Conservation (phyloP, 2,797 vertebrate genomes). For the Melanotaenia nigrans region DNA sequence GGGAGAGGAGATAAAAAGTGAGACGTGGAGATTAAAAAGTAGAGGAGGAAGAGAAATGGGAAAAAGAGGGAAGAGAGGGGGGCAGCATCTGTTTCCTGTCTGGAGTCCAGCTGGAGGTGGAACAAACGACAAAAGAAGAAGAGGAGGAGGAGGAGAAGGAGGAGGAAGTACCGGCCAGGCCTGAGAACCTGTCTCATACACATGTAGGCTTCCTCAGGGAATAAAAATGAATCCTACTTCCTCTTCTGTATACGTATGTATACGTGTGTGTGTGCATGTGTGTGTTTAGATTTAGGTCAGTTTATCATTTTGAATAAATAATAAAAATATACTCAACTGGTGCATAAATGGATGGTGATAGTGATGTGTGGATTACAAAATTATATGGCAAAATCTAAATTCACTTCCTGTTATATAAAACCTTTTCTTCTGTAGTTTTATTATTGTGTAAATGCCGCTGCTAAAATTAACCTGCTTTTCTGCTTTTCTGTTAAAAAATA, state of each 20-base stretch:
- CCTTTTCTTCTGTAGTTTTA: not conserved
- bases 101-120: constrained; percentile 82
- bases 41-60: constrained; percentile 52
- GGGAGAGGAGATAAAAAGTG: constrained; percentile 39
- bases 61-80: constrained; percentile 82
- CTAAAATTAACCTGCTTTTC: not conserved
- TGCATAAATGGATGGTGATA: not conserved
- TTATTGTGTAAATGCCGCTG: not conserved
- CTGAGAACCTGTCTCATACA: constrained; percentile 71
- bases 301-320: not conserved
- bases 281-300: constrained; percentile 7
- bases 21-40: constrained; percentile 46
- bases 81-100: constrained; percentile 93
- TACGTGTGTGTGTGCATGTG: not conserved
- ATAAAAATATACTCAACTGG: not conserved
- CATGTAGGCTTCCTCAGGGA: constrained; percentile 59
- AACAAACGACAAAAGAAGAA: constrained; percentile 78
- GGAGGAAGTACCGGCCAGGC: constrained; percentile 63
- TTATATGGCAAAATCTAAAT: not conserved
- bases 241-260: constrained; percentile 33
- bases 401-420: not conserved
- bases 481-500: too few species aligned
- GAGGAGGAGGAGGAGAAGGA: constrained; percentile 47
- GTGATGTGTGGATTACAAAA: not conserved
- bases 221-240: constrained; percentile 66